Evolutionary conservation across 2,113 vertebrate species (phyloP), one percentile per base, ranked within the genome.

Genomic region (Xyrauchen texanus): DNA sequence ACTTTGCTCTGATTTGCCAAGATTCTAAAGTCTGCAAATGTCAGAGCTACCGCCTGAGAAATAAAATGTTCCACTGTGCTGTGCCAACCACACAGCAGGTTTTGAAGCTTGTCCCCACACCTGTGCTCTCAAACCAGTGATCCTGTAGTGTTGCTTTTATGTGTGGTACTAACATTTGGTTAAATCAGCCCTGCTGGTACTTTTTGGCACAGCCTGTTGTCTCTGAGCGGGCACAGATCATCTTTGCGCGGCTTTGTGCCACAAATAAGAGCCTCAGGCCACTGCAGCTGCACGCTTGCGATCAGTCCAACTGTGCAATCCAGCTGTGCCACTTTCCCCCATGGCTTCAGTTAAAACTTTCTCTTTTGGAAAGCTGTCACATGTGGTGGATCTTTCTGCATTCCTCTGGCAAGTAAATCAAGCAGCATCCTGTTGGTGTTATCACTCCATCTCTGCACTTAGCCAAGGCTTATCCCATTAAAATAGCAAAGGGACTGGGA

Each of bases 231-330:
- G n/a, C 78, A 68, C 44, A 52, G 45, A 80, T 34, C 21, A 34
- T 34, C 21, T 34, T 34, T 34, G 21, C 3, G 21, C 45, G 42
- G 69, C 62, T 62, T 62, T 70, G 70, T 82, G 62, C 85, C 49
- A 81, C 84, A 82, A 85, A 87, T 87, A 84, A 81, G 80, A 75
- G 12, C 79, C 81, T 87, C 82, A n/a, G 83, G 86, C 86, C 85
- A 84, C 68, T 53, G 81, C 86, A 89, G 86, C 88, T 84, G 86
- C 58, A 45, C 72, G 76, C 81, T 6, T 49, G 16, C 76, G 75
- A 83, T 82, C 74, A 65, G 52, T 76, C 70, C 66, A 79, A 77
- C 67, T 82, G 77, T 73, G 76, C 15, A 11, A 66, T 47, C 72
- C 53, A 78, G 75, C 75, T 78, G 68, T 69, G 51, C 61, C 21